Evolutionary conservation across 2,113 vertebrate species (phyloP).

Genomic region (Gasterosteus aculeatus): DNA sequence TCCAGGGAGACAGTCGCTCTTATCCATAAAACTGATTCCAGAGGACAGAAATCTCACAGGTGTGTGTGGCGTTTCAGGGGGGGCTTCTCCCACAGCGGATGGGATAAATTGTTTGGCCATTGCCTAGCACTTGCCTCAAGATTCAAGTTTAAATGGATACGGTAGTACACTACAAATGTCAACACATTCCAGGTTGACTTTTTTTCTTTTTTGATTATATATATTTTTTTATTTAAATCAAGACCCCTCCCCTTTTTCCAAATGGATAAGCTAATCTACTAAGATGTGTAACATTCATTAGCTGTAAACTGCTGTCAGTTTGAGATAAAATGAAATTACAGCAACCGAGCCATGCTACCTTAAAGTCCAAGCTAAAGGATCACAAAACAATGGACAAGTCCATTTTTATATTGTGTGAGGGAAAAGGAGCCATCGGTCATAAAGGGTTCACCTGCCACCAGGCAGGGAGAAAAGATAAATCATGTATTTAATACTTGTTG

Average conservation of each 20-base stretch:
- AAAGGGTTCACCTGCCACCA: slow-evolving; percentile 27
- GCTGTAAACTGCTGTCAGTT: slow-evolving; percentile 89
- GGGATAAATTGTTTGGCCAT: slow-evolving; percentile 77
- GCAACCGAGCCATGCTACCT: slow-evolving; percentile 98
- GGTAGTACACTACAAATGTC: slow-evolving; percentile 81
- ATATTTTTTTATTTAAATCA: slow-evolving; percentile 78
- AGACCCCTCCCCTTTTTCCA: slow-evolving; percentile 79
- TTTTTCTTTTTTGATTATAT: slow-evolving; percentile 74
- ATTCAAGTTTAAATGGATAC: slow-evolving; percentile 88
- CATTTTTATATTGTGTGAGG: slow-evolving; percentile 52
- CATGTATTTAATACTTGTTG: slow-evolving; percentile 23
- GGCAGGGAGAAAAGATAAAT: slow-evolving; percentile 17
- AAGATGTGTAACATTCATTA: slow-evolving; percentile 94
- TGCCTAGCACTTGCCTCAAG: slow-evolving; percentile 85
- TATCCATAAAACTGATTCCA: slow-evolving; percentile 40
- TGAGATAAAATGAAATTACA: slow-evolving; percentile 83
- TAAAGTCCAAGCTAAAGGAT: slow-evolving; percentile 96
- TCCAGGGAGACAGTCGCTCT: slow-evolving; percentile 38
- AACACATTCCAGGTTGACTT: slow-evolving; percentile 96
- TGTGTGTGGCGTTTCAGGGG: slow-evolving; percentile 41
- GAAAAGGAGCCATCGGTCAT: slow-evolving; percentile 52
- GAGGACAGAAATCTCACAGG: slow-evolving; percentile 62
- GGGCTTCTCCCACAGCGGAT: slow-evolving; percentile 29
- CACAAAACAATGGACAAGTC: slow-evolving; percentile 79
- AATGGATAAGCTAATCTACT: slow-evolving; percentile 90